Base-by-base conservation (phyloP, 2,888 invertebrate species). In the Brachyopa scutellaris region DNA sequence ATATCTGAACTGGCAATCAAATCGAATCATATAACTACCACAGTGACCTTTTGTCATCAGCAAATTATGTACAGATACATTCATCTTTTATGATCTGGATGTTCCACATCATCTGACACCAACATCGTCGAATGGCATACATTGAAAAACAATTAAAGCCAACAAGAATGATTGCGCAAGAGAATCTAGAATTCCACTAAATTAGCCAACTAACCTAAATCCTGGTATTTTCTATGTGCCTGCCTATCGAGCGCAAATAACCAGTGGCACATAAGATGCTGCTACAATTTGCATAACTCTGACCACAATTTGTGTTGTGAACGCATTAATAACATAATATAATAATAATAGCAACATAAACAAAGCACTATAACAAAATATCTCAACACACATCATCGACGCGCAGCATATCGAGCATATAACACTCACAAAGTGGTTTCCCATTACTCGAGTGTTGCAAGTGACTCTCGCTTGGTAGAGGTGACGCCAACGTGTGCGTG, bases 151-250 rank as follows among this genome's bases (percentile, higher is more conserved):
- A 70, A 70, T 64, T 57, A 36, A 57, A 8, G 26, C 55, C 33
- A 49, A 59, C 49, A 51, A 79, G 59, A 73, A 73, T 66, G 74
- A 70, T 64, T 70, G 62, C 69, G 51, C 51, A 51, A 69, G 67
- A 57, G 47, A 62, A 69, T 69, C 67, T 70, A 70, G 66, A 80
- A 80, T 40, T 47, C 62, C 36, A 57, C 51, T 45, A 69, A 76
- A 70, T 47, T 76, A 76, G 53, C 77, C 82, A 82, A 82, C 77
- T 77, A 77, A 77, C 77, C 82, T 49, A 77, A 72, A 77, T 77
- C 40, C 66, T 64, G 47, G 49, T 42, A 51, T 49, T 38, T 74
- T 74, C 61, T 49, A 40, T 59, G 5, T 45, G 26, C 31, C 21
- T 55, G 40, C 6, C 26, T 47, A 67, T 74, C 29, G 53, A 36